Evolutionary conservation across 2,797 vertebrate genomes (phyloP).

Genomic region (Myotis vivesi): DNA sequence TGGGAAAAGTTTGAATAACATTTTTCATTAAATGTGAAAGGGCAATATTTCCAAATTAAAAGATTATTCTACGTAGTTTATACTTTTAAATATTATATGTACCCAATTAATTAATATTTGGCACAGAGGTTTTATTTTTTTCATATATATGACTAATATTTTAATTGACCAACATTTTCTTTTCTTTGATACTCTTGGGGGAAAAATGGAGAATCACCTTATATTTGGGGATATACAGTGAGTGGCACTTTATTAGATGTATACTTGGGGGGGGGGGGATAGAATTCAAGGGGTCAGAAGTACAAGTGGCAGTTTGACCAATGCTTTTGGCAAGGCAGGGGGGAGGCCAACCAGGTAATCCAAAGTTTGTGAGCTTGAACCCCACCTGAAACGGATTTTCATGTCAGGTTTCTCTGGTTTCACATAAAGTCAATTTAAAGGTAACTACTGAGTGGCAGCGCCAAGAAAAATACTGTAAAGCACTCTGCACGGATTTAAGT

Average conservation of each 20-base stretch:
- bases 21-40: neutral
- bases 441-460: slow-evolving; percentile 45
- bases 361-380: slow-evolving; percentile 2
- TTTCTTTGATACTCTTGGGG: neutral
- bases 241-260: neutral
- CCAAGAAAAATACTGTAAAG: slow-evolving; percentile 75
- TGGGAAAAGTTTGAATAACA: neutral
- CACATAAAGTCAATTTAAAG: slow-evolving; percentile 68
- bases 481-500: slow-evolving; percentile 50
- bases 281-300: neutral
- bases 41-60: neutral
- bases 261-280: neutral
- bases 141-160: neutral
- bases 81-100: neutral
- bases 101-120: neutral
- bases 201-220: neutral
- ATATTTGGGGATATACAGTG: neutral
- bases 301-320: neutral
- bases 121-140: neutral
- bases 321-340: neutral
- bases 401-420: slow-evolving; percentile 71
- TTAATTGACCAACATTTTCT: neutral
- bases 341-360: neutral
- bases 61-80: neutral
- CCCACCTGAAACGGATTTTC: slow-evolving; percentile 50